Percentiles rank a stretch among this genome's conserved stretches.
These are phyloP conservation scores for Solenopsis fugax DNA, from an alignment of 1,140 invertebrate genomes.

Conservation along the genomic window DNA sequence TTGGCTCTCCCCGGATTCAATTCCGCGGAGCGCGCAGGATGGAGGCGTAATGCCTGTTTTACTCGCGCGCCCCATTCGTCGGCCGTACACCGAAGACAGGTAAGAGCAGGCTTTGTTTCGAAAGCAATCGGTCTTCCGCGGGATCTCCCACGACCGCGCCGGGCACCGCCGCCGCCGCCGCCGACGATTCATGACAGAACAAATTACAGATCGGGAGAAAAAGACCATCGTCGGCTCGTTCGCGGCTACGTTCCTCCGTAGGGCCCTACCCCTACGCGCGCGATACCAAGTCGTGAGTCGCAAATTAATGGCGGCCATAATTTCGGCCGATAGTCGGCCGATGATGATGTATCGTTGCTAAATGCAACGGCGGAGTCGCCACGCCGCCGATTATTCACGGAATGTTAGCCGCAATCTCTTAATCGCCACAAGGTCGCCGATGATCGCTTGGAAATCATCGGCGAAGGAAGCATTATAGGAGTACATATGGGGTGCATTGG, in stretches of 20 bases:
- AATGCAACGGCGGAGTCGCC: conserved; percentile 54
- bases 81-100: conserved; percentile 55
- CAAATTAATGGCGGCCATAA: conserved; percentile 62
- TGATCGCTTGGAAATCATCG: conserved; percentile 9
- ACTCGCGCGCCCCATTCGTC: conserved; percentile 42
- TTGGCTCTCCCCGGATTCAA: conserved; percentile 50
- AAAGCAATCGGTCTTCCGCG: conserved; percentile 60
- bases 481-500: no score
- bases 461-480: background rate
- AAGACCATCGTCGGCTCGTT: conserved; percentile 48
- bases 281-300: conserved; percentile 52
- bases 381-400: conserved; percentile 59
- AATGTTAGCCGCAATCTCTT: conserved; percentile 58
- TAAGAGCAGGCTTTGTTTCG: conserved; percentile 60
- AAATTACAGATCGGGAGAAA: conserved; percentile 64
- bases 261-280: conserved; percentile 19
- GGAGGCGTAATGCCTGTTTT: conserved; percentile 57
- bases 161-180: conserved; percentile 9
- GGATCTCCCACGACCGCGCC: conserved; percentile 58
- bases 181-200: conserved; percentile 62
- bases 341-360: conserved; percentile 62
- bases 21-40: conserved; percentile 39
- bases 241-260: conserved; percentile 38
- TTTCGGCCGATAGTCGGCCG: conserved; percentile 59
- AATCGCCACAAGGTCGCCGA: conserved; percentile 49